Base-by-base conservation (phyloP, 2,888 invertebrate genomes). In the Archaeoteleia sp. region DNA sequence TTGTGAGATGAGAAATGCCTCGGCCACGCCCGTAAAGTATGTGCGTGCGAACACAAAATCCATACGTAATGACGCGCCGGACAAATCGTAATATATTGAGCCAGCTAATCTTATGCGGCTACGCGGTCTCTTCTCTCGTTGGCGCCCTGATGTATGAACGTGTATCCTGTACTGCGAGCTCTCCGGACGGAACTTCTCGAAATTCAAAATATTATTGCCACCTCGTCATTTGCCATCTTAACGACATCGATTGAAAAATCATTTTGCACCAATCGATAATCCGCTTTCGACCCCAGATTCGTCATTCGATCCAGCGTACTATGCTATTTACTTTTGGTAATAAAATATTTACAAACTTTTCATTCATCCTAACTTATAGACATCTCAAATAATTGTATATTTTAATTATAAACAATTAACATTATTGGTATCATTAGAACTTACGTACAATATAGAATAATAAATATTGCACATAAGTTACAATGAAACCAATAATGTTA, bases 61-160 rank as follows among this genome's bases (percentile, higher is more conserved):
- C 63, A 70, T 53, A 66, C 62, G 55, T 70, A 73, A 66, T 65
- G 67, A 71, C 58, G 55, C 43, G 61, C 48, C 49, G 46, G 71
- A 68, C 73, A 72, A 73, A 73, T 73, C 63, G 63, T 58, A 68
- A 73, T 68, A 70, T 63, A 71, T 70, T 61, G 69, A 42, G 54
- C 8, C 49, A 46, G 53, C 57, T 69, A 65, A 69, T 69, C 69
- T 65, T 37, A 42, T 45, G 29, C 62, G 39, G 57, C 29, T 53
- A 23, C 37, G 45, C 48, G 35, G n/a, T 40, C 46, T 40, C 29
- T 45, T 17, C 12, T 58, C 57, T 49, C 58, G 54, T 61, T 43
- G 42, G 45, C 42, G 29, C 15, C 32, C 43, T 65, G 63, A 55
- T 58, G 68, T 39, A 68, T 54, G 42, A 60, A 55, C 12, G 46